Percentiles rank a stretch among this genome's conserved stretches.
Evolutionary conservation across 2,797 vertebrate species (phyloP).

Genomic region (Apogon hyalosoma): DNA sequence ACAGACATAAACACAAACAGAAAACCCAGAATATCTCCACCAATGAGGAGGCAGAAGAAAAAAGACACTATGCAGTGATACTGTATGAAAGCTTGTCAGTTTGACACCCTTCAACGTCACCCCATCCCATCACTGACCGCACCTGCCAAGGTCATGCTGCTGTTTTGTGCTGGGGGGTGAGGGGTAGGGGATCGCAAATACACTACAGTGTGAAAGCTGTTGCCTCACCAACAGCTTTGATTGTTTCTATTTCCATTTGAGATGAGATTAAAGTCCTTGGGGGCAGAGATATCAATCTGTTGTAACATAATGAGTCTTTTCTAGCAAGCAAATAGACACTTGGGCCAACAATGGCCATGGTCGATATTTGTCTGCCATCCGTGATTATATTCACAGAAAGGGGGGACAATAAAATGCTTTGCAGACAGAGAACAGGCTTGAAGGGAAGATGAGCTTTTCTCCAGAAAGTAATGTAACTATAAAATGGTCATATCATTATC

Average conservation of each 20-base stretch:
- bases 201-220: conserved; percentile 6
- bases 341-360: conserved; percentile 59
- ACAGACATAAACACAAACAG: conserved; percentile 8
- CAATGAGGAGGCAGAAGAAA: conserved; percentile 6
- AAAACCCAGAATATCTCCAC: neutral
- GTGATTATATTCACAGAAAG: conserved; percentile 46
- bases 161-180: conserved; percentile 28
- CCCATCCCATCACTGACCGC: conserved; percentile 10
- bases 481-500: conserved; percentile 8
- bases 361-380: conserved; percentile 60
- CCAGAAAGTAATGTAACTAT: conserved; percentile 8
- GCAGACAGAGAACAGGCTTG: neutral
- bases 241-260: conserved; percentile 70
- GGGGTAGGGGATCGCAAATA: neutral
- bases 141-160: conserved; percentile 62
- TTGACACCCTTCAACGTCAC: conserved; percentile 57
- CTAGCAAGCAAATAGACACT: conserved; percentile 61
- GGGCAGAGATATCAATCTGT: conserved; percentile 65
- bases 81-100: conserved; percentile 41
- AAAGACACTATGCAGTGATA: conserved; percentile 16
- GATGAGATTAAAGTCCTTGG: conserved; percentile 63
- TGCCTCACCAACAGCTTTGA: conserved; percentile 41
- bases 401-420: conserved; percentile 6
- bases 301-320: conserved; percentile 73
- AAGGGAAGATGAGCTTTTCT: neutral